Base-by-base conservation (phyloP, 2,888 invertebrate species). In the Zonitis immaculata region DNA sequence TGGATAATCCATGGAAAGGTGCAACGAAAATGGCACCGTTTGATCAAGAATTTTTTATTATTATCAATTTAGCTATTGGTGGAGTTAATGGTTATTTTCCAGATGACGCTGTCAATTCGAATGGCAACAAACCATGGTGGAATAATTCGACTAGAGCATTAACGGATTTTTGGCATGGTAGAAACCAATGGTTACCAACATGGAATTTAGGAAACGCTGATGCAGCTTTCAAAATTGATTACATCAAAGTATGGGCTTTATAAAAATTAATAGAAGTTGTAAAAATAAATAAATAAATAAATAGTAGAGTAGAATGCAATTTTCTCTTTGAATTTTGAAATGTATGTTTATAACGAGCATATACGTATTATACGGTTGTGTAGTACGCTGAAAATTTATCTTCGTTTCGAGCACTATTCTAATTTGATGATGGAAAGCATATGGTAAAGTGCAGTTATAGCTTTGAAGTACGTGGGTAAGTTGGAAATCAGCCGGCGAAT, bases 11-110 rank as follows among this genome's bases (percentile, higher is more conserved):
- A 5, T 84, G 84, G 84, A 73, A 76, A 47, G 75, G 71, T 56
- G 51, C 47, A 32, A 49, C 59, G 1, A 80, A 78, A 66, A 83
- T 85, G 83, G 85, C 86, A 11, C 86, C 86, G 1, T 86, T 86
- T 63, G 86, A 86, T 67, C 79, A 84, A 67, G 80, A 83, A 79
- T 84, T 83, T 72, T 81, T 82, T 72, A 64, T 88, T 27, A 78
- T 87, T 46, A 74, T 87, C 58, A 87, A 69, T 54, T 54, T 69
- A 22, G 69, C 68, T 22, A 61, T 67, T 9, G 87, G 88, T 14
- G 87, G 87, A 22, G 79, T 79, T 48, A 79, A 78, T n/a, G 42
- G 20, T 43, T 86, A 77, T 72, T 86, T 86, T 77, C 83, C 84
- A 0, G 86, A 87, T 61, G 76, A 76, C 43, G 78, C 78, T 30